phyloP scores from a whole-genome alignment of 2,888 invertebrate genomes.

The Galerucella calmariensis region DNA sequence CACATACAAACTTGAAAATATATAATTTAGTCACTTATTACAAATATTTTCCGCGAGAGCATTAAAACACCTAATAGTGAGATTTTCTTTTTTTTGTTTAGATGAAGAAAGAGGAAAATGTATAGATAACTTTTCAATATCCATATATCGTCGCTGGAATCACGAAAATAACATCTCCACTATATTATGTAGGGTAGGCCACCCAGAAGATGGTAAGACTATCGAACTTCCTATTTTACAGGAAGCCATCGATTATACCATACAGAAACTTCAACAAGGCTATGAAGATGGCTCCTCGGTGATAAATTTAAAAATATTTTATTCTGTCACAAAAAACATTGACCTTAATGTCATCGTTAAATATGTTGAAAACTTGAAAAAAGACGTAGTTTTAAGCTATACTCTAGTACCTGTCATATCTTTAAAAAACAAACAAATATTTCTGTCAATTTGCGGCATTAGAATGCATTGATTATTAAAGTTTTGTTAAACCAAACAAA shows the following conservation, averaged over 20 bases:
- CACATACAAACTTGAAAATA: too few relatives aligned
- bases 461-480: conserved; percentile 71
- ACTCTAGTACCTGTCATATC: conserved; percentile 83
- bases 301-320: conserved; percentile 82
- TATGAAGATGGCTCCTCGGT: conserved; percentile 69
- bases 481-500: not conserved
- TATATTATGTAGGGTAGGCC: conserved; percentile 81
- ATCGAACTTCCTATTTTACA: conserved; percentile 65
- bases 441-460: conserved; percentile 85
- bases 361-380: conserved; percentile 66
- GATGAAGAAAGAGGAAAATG: conserved; percentile 93
- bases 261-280: conserved; percentile 68
- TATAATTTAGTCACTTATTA: too few relatives aligned
- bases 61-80: too few relatives aligned
- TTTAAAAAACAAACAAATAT: conserved; percentile 83
- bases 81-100: conserved; percentile 59
- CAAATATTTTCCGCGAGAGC: too few relatives aligned
- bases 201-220: conserved; percentile 51
- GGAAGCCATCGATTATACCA: conserved; percentile 69
- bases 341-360: conserved; percentile 64
- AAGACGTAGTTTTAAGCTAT: conserved; percentile 69
- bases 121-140: conserved; percentile 83
- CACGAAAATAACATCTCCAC: conserved; percentile 89
- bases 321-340: conserved; percentile 73
- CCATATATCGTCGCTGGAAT: conserved; percentile 87